Conservation (phyloP, 2,888 invertebrate species). For the Ametastegia equiseti region DNA sequence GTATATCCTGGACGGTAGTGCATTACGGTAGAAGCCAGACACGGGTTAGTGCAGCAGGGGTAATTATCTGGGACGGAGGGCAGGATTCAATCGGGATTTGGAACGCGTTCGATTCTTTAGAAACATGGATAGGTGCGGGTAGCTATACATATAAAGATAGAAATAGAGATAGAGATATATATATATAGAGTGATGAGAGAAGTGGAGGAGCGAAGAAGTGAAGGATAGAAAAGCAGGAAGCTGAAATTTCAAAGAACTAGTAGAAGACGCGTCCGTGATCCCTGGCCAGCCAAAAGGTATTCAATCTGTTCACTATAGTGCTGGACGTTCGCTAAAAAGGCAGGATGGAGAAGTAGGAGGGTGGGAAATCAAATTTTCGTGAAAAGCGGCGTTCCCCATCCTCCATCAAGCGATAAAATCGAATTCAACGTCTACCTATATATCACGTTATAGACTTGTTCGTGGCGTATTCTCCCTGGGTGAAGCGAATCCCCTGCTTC, state of each 20-base stretch:
- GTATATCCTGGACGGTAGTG: conserved; percentile 18
- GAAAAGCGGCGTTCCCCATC: conserved; percentile 38
- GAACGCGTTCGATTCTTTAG: conserved; percentile 26
- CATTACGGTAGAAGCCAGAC: conserved; percentile 39
- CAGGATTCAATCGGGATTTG: conserved; percentile 40
- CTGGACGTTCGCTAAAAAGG: conserved; percentile 43
- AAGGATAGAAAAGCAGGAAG: conserved; percentile 54
- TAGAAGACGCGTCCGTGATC: conserved; percentile 40
- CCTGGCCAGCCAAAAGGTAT: conserved; percentile 38
- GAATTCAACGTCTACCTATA: conserved; percentile 24
- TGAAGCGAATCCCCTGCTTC: not conserved
- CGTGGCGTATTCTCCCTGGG: conserved; percentile 1
- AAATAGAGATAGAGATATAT: not conserved
- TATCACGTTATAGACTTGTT: conserved; percentile 13
- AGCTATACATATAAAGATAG: not conserved
- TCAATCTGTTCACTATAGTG: conserved; percentile 44
- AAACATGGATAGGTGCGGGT: conserved; percentile 4
- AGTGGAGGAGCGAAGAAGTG: conserved; percentile 59
- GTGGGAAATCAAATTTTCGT: conserved; percentile 41
- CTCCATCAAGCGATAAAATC: conserved; percentile 40
- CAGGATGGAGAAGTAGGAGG: conserved; percentile 13
- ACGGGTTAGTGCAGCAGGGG: conserved; percentile 32
- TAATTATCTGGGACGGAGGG: conserved; percentile 44
- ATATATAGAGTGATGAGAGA: conserved; percentile 56
- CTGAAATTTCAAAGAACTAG: conserved; percentile 35